Base-by-base conservation (phyloP, 2,113 vertebrate species). In the Heterotilapia buettikoferi region DNA sequence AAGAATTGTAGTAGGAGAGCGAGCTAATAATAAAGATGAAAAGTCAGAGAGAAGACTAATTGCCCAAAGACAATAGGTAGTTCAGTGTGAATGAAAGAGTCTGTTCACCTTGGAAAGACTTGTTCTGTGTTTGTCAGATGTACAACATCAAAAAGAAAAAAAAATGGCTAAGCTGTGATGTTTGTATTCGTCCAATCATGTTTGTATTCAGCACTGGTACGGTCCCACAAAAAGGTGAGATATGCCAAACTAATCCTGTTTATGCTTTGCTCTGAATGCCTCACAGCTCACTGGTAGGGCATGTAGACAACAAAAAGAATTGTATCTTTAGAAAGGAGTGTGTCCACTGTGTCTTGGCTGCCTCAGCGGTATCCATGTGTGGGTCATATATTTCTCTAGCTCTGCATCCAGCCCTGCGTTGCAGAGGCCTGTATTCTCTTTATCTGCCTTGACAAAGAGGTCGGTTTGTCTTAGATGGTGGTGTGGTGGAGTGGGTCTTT, bases 201-300 rank as follows among this genome's bases (percentile, higher is more conserved):
- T 94, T 91, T 56, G 83, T 90, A 91, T 94, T 94, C 90, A 91
- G 83, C 53, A 52, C 18, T 2, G 45, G 24, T 78, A 78, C 45
- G 3, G 79, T 83, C 84, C 87, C 80, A 82, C 84, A 84, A 84
- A 88, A 86, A 50, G 61, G 86, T 79, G 87, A 81, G 90, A 90
- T 93, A 86, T 80, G 83, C 83, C 68, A 21, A 68, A 86, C 90
- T 90, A 96, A 95, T 96, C 95, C 87, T 89, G 73, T 92, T 94
- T 92, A 82, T 88, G 88, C 47, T 26, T 84, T 71, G 78, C 89
- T 90, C 86, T 5, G 31, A 88, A 90, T 56, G 76, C 50, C 71
- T 91, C 81, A 14, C 12, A 66, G 87, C 92, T 92, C 90, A 85
- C 84, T 84, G 73, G 88, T 88, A 21, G 59, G 88, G 90, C 86